These are phyloP conservation scores for Drosophila borealis DNA, from an alignment of 2,888 invertebrate genomes.

Conservation along the genomic window DNA sequence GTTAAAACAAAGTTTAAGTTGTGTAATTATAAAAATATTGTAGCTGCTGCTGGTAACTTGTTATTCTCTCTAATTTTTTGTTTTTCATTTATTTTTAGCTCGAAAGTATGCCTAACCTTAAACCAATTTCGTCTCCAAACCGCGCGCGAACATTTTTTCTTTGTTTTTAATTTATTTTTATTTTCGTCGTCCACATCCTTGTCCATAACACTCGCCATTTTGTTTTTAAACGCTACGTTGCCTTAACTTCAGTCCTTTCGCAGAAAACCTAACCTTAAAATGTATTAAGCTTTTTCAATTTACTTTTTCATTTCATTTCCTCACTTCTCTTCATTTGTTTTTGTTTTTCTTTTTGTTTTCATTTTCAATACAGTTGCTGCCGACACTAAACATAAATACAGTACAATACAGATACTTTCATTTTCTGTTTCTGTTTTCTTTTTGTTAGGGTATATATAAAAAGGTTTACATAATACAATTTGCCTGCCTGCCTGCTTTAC, in stretches of 20 bases:
- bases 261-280: constrained; percentile 81
- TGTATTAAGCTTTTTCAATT: constrained; percentile 69
- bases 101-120: constrained; percentile 73
- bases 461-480: constrained; percentile 50
- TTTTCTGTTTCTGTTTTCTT: background rate
- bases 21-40: constrained; percentile 74
- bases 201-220: constrained; percentile 80
- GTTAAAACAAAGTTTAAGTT: constrained; percentile 58
- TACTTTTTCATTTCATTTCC: constrained; percentile 7
- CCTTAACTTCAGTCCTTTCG: constrained; percentile 84
- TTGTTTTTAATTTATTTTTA: constrained; percentile 2
- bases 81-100: constrained; percentile 51
- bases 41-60: constrained; percentile 49
- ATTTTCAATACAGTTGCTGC: constrained; percentile 44
- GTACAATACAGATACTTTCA: constrained; percentile 53
- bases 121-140: constrained; percentile 65
- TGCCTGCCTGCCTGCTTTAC: constrained; percentile 13
- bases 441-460: constrained; percentile 45
- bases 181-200: constrained; percentile 64
- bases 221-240: constrained; percentile 82
- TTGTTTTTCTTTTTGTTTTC: constrained; percentile 36
- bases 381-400: constrained; percentile 77
- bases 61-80: constrained; percentile 24
- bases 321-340: constrained; percentile 20
- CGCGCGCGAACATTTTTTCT: constrained; percentile 18